Percentiles rank a stretch among this genome's conserved stretches.
Evolutionary conservation across 2,888 invertebrate genomes (phyloP).

Genomic region (Camponotus fellah): DNA sequence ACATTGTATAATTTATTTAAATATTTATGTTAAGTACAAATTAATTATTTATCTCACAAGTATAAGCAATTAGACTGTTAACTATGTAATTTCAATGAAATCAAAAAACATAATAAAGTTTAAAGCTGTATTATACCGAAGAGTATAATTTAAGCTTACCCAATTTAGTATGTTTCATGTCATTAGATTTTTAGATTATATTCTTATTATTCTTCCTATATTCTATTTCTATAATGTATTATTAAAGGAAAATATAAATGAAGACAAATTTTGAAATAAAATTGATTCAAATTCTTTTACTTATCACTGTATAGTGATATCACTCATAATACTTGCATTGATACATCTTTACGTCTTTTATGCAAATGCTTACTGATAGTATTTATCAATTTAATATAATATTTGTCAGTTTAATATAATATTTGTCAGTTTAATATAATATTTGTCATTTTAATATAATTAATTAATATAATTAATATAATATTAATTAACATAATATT

Average conservation of each 20-base stretch:
- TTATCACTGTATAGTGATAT: background rate
- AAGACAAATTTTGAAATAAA: background rate
- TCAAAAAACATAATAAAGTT: background rate
- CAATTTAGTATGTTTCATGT: slow-evolving; percentile 99
- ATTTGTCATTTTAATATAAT: too few species aligned
- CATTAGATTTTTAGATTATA: slow-evolving; percentile 98
- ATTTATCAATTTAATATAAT: background rate
- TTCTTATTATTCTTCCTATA: background rate
- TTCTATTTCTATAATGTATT: background rate
- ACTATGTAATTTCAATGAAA: background rate
- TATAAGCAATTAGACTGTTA: too few species aligned
- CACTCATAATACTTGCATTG: background rate
- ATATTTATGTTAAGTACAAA: too few species aligned
- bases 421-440: too few species aligned
- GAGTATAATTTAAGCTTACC: slow-evolving; percentile 98
- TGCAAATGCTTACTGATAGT: background rate
- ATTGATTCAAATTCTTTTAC: background rate
- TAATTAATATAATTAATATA: too few species aligned
- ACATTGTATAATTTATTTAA: background rate
- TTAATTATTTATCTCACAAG: background rate
- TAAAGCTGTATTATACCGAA: slow-evolving; percentile 87
- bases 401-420: background rate
- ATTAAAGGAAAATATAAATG: background rate
- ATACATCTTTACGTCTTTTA: background rate
- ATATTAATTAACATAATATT: background rate